Evolutionary conservation across 2,888 invertebrate species (phyloP), one percentile per base, ranked within the genome.

Genomic region (Epinotia ramella): DNA sequence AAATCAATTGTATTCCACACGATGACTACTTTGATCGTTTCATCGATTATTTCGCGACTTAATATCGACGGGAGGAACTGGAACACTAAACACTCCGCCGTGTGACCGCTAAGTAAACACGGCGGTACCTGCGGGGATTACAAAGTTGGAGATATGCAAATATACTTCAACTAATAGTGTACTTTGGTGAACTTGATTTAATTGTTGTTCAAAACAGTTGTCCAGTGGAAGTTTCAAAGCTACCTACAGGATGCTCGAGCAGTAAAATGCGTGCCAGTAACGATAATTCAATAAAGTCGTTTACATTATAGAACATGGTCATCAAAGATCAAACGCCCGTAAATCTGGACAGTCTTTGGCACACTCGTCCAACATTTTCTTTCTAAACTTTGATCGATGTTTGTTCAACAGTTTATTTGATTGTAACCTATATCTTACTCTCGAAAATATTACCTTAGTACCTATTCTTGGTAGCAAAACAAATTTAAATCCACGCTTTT

Each of bases 1-100:
- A 72, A 76, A 76, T 73, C 71, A 72, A 73, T 73, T 75, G 75
- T 75, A 74, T 74, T 74, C 74, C 57, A 71, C 65, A 70, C 65
- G 70, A 70, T 73, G 68, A 74, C 59, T 20, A 66, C 62, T 67
- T 76, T 76, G 76, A 76, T 76, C 76, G 71, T 76, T 76, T 62
- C 62, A 76, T 76, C 76, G 76, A 76, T 76, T 76, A 72, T 76
- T 76, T 76, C 67, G 57, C 62, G 67, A 76, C 71, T 76, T 67
- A 71, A 71, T 71, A 76, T 72, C 76, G 76, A 71, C 56, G 60
- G 44, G 49, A n/a, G 65, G 59, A 75, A 75, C 40, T 70, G 49
- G 70, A 64, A 59, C 65, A 24, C 56, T 46, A 59, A 63, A 65
- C 53, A 53, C 53, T 53, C 69, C 63, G 40, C 18, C 40, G 60